phyloP scores from a whole-genome alignment of 2,888 invertebrate genomes.

The Pristionchus mayeri region DNA sequence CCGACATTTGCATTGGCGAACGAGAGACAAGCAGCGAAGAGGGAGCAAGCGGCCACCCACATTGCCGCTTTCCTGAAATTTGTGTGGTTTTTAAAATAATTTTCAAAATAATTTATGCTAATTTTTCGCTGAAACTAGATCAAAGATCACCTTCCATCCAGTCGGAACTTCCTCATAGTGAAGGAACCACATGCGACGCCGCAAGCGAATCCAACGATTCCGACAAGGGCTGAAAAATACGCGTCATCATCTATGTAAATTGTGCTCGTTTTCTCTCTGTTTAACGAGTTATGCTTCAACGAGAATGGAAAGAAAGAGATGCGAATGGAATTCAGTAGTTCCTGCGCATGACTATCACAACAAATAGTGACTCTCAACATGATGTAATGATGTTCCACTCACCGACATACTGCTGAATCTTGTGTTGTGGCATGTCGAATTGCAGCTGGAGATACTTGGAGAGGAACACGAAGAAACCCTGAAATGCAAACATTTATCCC shows the following conservation, averaged over 20 bases:
- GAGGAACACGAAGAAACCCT: slow-evolving; percentile 75
- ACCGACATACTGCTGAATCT: slow-evolving; percentile 72
- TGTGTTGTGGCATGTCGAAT: slow-evolving; percentile 75
- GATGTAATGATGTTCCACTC: too few relatives aligned
- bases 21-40: slow-evolving; percentile 68
- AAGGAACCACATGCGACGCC: slow-evolving; percentile 66
- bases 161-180: slow-evolving; percentile 63
- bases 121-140: too few relatives aligned
- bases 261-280: too few relatives aligned
- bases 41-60: slow-evolving; percentile 69
- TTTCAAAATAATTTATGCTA: too few relatives aligned
- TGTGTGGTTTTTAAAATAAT: not conserved
- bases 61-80: slow-evolving; percentile 62
- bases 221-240: slow-evolving; percentile 63
- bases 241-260: too few relatives aligned
- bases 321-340: too few relatives aligned
- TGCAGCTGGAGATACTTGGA: slow-evolving; percentile 76
- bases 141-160: slow-evolving; percentile 63
- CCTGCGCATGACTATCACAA: too few relatives aligned
- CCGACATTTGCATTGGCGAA: slow-evolving; percentile 73
- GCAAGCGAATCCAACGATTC: slow-evolving; percentile 68
- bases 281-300: too few relatives aligned
- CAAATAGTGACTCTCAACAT: too few relatives aligned
- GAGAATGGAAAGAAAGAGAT: too few relatives aligned
- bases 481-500: not conserved